Conservation (phyloP, 2,888 invertebrate species). For the Agelastica alni region DNA sequence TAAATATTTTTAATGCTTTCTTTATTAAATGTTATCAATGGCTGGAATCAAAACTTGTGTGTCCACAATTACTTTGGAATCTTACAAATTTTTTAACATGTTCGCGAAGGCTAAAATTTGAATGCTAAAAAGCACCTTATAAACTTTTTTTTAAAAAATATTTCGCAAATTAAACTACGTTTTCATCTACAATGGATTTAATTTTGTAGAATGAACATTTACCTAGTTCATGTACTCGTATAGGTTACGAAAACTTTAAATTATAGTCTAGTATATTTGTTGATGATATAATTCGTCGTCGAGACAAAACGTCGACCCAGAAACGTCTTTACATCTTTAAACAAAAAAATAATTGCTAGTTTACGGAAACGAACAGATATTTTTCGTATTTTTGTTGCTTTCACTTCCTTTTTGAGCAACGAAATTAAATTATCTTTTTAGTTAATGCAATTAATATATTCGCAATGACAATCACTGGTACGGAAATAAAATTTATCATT, state of each 20-base stretch:
- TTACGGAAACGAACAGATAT: conserved; percentile 11
- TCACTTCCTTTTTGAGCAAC: conserved; percentile 19
- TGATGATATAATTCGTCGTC: conserved; percentile 18
- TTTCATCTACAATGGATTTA: too few species aligned
- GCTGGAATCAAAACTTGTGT: too few species aligned
- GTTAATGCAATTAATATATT: conserved; percentile 6
- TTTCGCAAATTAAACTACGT: too few species aligned
- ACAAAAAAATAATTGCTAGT: conserved; percentile 16
- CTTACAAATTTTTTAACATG: too few species aligned
- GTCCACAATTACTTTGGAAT: too few species aligned
- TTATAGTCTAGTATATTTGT: conserved; percentile 2
- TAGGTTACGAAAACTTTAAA: conserved; percentile 9
- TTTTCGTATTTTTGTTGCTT: conserved; percentile 13
- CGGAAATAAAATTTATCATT: too few species aligned
- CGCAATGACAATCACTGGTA: not conserved
- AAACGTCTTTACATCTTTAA: conserved; percentile 17
- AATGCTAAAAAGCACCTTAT: too few species aligned
- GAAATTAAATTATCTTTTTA: conserved; percentile 11
- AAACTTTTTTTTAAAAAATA: too few species aligned
- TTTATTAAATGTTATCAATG: too few species aligned
- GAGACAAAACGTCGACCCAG: conserved; percentile 15
- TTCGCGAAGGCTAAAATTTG: too few species aligned
- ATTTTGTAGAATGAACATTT: not conserved
- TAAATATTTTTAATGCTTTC: too few species aligned
- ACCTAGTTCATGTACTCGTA: not conserved